Evolutionary conservation across 2,888 invertebrate genomes (phyloP).

Genomic region (Drosophila hamatofila): DNA sequence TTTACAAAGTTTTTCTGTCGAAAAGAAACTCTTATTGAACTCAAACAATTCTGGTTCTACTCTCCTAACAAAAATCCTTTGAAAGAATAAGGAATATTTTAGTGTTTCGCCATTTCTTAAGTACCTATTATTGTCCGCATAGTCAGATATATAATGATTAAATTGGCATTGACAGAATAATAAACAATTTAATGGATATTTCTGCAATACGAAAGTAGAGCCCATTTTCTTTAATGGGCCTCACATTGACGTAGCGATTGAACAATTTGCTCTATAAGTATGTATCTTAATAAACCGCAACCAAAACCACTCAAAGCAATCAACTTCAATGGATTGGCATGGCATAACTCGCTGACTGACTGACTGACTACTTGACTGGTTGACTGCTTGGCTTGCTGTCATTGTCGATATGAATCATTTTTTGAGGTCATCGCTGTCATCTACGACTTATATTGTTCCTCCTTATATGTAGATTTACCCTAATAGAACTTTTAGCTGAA

Average conservation of each 20-base stretch:
- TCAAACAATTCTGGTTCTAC: background rate
- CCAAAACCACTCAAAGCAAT: conserved; percentile 54
- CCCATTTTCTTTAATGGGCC: conserved; percentile 42
- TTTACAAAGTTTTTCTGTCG: background rate
- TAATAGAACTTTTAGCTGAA: conserved; percentile 11
- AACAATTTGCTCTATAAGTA: conserved; percentile 51
- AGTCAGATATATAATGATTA: conserved; percentile 6
- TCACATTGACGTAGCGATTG: conserved; percentile 38
- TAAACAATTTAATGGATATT: conserved; percentile 21
- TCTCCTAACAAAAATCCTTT: background rate
- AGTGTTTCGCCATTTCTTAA: background rate
- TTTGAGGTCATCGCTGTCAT: conserved; percentile 46
- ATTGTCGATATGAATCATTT: conserved; percentile 54
- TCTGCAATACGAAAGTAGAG: conserved; percentile 24
- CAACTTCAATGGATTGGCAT: conserved; percentile 57
- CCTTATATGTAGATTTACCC: conserved; percentile 14
- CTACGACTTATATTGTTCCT: conserved; percentile 31
- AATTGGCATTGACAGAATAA: conserved; percentile 23
- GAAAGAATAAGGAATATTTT: background rate
- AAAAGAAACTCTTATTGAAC: background rate
- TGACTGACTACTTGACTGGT: conserved; percentile 22
- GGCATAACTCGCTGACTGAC: conserved; percentile 30
- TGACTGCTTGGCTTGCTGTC: conserved; percentile 41
- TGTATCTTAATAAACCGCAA: conserved; percentile 48
- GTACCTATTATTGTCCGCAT: background rate